Conservation (phyloP, 1,140 invertebrate genomes). For the Drosophila ambigua region DNA sequence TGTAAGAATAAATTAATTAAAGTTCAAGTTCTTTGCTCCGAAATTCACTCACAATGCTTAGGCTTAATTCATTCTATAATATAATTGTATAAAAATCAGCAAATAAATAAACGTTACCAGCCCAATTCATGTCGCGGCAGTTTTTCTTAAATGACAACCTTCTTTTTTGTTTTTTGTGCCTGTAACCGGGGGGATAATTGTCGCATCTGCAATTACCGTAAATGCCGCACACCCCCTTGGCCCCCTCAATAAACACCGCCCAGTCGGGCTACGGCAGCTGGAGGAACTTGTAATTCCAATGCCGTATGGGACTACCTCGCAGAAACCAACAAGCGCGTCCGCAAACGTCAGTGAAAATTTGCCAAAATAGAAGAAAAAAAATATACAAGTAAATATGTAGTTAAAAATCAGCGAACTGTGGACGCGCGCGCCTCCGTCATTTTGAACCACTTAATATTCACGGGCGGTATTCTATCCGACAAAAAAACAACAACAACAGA, state of each 20-base stretch:
- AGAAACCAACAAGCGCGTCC: constrained; percentile 67
- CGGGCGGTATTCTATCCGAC: constrained; percentile 22
- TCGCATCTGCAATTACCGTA: constrained; percentile 30
- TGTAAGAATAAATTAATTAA: no score
- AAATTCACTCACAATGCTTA: no score
- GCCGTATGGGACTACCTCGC: constrained; percentile 22
- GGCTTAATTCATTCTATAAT: not conserved
- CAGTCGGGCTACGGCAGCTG: not conserved
- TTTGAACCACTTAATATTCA: constrained; percentile 68
- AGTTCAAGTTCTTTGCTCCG: no score
- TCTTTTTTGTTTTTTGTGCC: constrained; percentile 4
- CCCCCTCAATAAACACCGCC: not conserved
- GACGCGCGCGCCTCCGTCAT: constrained; percentile 26
- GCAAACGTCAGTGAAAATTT: constrained; percentile 73
- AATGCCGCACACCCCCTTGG: constrained; percentile 12
- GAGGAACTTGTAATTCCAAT: constrained; percentile 20
- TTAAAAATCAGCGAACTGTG: constrained; percentile 30
- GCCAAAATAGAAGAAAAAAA: constrained; percentile 37
- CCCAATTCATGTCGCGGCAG: not conserved
- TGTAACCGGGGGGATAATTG: constrained; percentile 39
- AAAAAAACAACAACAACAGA: constrained; percentile 20
- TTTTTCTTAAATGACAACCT: constrained; percentile 14
- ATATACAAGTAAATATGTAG: constrained; percentile 6
- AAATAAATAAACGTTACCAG: constrained; percentile 24
- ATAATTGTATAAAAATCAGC: not conserved